Evolutionary conservation across 2,888 invertebrate species (phyloP), one percentile per base, ranked within the genome.

Genomic region (Trichogramma evanescens): DNA sequence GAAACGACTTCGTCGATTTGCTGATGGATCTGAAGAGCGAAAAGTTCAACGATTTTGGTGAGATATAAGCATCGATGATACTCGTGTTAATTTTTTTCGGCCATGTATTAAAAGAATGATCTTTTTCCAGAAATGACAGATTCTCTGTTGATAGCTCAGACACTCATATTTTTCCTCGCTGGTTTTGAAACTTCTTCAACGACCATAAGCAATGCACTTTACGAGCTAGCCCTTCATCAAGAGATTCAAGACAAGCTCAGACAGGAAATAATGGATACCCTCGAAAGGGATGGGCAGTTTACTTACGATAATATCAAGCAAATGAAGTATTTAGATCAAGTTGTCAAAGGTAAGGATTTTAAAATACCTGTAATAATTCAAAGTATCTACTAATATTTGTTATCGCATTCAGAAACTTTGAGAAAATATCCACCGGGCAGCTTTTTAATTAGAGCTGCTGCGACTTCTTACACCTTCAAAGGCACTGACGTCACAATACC

Each of bases 151-250:
- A 69, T 74, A 4, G 71, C 79, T 5, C 77, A 79, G 54, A 72
- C 76, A 1, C 72, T 79, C 54, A 67, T 79, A 7, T 80, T 81
- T 67, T 77, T 79, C 59, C 50, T 74, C 8, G 81, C 78, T 13
- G 80, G 81, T 4, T 80, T 78, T 63, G 80, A 80, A 66, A 79
- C 79, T 0, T 79, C 79, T 0, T 78, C 80, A 0, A 71, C 78
- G 1, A 76, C 79, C 0, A 72, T 81, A 56, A 75, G 75, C 45
- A 74, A 78, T 63, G 70, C 72, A 9, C 68, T 78, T 0, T 79
- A 79, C 59, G 75, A 77, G 58, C 69, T 81, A 5, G 79, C 81
- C 0, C 63, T 72, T 6, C 69, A 80, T 65, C 77, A 72, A 3
- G 69, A 75, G 2, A 68, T 77, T 4, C 81, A 81, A 65, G 72